phyloP scores from a whole-genome alignment of 2,797 vertebrate species.

The Babyrousa celebensis region DNA sequence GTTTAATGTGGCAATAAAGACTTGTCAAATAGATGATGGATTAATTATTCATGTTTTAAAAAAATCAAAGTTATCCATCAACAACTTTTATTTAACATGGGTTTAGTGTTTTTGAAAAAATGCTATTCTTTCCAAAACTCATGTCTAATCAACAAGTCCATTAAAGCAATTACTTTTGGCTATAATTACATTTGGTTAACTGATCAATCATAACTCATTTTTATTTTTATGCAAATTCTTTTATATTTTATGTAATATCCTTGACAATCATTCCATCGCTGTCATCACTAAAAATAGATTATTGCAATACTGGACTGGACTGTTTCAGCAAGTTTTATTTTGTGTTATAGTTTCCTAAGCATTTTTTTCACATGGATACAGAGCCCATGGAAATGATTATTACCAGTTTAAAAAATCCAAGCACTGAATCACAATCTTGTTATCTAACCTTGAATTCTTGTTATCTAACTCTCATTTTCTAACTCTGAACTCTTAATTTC shows the following conservation, averaged over 20 bases:
- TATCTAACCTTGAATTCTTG: background rate
- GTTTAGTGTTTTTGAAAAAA: background rate
- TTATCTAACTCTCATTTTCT: background rate
- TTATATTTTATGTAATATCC: background rate
- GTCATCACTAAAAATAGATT: background rate
- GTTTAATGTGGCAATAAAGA: constrained; percentile 4
- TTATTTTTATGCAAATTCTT: background rate
- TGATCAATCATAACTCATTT: background rate
- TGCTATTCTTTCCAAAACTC: background rate
- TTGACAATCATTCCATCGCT: background rate
- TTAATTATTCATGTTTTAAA: constrained; percentile 22
- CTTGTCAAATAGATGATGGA: background rate
- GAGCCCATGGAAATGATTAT: background rate
- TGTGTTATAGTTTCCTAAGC: background rate
- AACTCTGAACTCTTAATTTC: background rate
- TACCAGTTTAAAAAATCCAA: background rate
- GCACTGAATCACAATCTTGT: background rate
- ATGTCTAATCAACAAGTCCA: background rate
- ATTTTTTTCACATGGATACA: background rate
- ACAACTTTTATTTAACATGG: background rate
- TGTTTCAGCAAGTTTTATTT: constrained; percentile 40
- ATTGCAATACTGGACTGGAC: background rate
- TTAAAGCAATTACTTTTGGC: background rate
- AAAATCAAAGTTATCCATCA: background rate
- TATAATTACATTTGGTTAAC: background rate